Evolutionary conservation across 2,888 invertebrate genomes (phyloP).

Genomic region (Sinopyrophorus schimmeli): DNA sequence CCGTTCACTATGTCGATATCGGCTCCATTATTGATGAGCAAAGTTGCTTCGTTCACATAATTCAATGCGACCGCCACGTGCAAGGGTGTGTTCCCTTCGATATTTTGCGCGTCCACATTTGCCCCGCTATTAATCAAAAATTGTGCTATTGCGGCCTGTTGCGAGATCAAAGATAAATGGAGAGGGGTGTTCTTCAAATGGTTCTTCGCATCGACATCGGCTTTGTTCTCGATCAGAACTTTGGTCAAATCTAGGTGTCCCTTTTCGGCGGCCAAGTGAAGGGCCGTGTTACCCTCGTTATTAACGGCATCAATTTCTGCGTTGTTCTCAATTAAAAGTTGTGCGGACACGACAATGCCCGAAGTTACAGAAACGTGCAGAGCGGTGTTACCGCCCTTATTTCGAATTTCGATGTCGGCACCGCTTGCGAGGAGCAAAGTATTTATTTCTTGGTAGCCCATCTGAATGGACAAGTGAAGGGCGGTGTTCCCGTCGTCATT

Average conservation of each 20-base stretch:
- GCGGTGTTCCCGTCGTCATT: slow-evolving; percentile 2
- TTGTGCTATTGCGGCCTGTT: no score
- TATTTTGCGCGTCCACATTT: background rate
- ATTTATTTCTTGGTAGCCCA: background rate
- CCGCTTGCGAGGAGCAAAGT: background rate
- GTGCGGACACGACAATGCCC: no score
- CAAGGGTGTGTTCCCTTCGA: background rate
- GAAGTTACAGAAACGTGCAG: background rate
- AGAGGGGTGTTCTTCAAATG: background rate
- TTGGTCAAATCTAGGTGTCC: background rate
- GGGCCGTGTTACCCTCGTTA: background rate
- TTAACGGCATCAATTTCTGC: background rate
- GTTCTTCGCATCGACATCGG: background rate
- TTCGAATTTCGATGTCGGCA: background rate
- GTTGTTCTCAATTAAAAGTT: background rate
- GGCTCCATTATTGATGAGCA: background rate
- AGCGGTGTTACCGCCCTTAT: background rate
- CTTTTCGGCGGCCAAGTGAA: slow-evolving; percentile 1
- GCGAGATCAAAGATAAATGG: no score
- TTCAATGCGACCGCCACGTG: background rate
- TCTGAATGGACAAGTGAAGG: background rate
- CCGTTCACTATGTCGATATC: background rate
- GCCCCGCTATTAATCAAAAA: background rate
- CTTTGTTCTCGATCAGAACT: background rate
- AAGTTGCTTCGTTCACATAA: background rate